Base-by-base conservation (phyloP, 2,888 invertebrate species). In the Eurytoma adleriae region DNA sequence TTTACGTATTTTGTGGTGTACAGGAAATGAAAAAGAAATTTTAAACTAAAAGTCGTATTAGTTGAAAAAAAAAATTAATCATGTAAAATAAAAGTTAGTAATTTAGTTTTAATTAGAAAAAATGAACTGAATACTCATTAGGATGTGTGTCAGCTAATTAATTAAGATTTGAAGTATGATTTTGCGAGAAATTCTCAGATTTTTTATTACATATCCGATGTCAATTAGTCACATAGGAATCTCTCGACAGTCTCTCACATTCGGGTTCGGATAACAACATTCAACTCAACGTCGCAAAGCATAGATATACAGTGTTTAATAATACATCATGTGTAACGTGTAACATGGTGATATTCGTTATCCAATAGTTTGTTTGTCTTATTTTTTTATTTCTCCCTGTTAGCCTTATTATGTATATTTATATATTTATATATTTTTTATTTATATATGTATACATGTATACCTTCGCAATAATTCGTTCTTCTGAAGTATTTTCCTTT, bases 271-370 rank as follows among this genome's bases (percentile, higher is more conserved):
- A 52, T 88, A 90, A 89, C 88, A 89, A 89, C 89, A 89, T 88
- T 86, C 87, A 89, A 90, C 88, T 88, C 84, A 90, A 89, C 89
- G 85, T 87, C 86, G 88, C 88, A 87, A 90, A 90, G 90, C 89
- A 89, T 89, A 76, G 76, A 79, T 82, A 79, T 77, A 82, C 79
- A 82, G 73, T 76, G 59, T 76, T 79, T 79, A 79, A 76, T 82
- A 82, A 79, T 82, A 87, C 87, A 87, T 87, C 83, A 84, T 86
- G 86, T 87, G 81, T 89, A 89, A 89, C 89, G 87, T 88, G 88
- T 86, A 88, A 89, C 87, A 88, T 88, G 87, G 85, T 87, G 86
- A 86, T 86, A 87, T 85, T 85, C 83, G 82, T 86, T 85, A 86
- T 84, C 85, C 82, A 86, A 86, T 86, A 81, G 68, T 79, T 82